phyloP scores from a whole-genome alignment of 2,888 invertebrate species.

The Scaptomyza flava region DNA sequence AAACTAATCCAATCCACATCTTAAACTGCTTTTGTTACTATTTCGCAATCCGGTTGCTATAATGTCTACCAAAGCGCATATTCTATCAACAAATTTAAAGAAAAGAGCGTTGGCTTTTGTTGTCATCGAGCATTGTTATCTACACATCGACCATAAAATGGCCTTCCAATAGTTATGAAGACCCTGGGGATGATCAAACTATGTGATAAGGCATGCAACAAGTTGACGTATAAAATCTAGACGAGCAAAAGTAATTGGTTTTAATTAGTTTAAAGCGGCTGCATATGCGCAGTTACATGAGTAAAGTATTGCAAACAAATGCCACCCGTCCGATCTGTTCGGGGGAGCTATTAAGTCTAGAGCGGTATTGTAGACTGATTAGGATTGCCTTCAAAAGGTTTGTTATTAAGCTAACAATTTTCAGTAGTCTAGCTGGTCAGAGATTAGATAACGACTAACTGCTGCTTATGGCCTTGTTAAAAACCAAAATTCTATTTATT shows the following conservation, averaged over 20 bases:
- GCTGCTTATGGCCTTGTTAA: constrained; percentile 47
- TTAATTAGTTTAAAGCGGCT: constrained; percentile 45
- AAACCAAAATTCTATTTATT: constrained; percentile 23
- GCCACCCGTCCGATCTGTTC: constrained; percentile 8
- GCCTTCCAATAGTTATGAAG: constrained; percentile 31
- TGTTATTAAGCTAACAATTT: constrained; percentile 34
- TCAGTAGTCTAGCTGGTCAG: constrained; percentile 50
- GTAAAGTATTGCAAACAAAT: background rate
- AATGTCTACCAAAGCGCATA: background rate
- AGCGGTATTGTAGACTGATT: constrained; percentile 36
- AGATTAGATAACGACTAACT: constrained; percentile 53
- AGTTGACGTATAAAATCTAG: background rate
- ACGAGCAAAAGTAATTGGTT: constrained; percentile 48
- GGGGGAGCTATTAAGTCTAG: constrained; percentile 40
- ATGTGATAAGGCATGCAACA: constrained; percentile 21
- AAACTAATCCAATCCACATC: no score
- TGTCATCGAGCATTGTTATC: constrained; percentile 13
- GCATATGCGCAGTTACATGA: constrained; percentile 42
- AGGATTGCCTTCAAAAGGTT: constrained; percentile 24
- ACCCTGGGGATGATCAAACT: constrained; percentile 6
- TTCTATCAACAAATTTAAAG: constrained; percentile 16
- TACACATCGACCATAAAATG: constrained; percentile 19
- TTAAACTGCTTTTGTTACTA: no score
- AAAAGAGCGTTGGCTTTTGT: background rate
- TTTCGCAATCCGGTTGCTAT: no score